These are phyloP conservation scores for Cyprinodon brontotheroides DNA, from an alignment of 2,113 vertebrate genomes.

Conservation along the genomic window DNA sequence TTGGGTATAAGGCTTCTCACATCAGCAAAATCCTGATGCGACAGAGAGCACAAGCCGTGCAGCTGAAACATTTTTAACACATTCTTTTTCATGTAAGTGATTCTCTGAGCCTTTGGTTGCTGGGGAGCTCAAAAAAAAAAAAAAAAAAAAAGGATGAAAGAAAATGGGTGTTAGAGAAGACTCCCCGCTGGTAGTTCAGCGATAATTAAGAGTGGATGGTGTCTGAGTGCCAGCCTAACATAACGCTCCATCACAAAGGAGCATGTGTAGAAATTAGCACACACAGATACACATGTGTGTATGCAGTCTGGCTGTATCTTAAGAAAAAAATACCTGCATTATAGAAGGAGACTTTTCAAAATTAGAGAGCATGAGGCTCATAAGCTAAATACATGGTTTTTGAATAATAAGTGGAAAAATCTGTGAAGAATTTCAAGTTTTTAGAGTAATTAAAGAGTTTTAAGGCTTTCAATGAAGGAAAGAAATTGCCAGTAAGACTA, in stretches of 20 bases:
- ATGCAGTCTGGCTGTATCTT: conserved; percentile 11
- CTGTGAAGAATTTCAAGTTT: conserved; percentile 8
- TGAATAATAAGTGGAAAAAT: background rate
- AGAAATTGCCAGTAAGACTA: background rate
- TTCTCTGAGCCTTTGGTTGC: conserved; percentile 47
- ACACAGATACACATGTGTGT: background rate
- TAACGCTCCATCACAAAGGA: conserved; percentile 51
- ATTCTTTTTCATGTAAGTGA: conserved; percentile 50
- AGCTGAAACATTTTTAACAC: conserved; percentile 12
- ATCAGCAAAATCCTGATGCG: background rate
- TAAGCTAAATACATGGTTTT: conserved; percentile 15
- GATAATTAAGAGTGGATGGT: conserved; percentile 74
- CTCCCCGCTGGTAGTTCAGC: conserved; percentile 59
- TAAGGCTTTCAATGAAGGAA: background rate
- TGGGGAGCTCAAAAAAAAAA: conserved; percentile 53
- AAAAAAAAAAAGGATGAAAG: conserved; percentile 62
- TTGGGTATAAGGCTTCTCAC: background rate
- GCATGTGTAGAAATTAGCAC: conserved; percentile 30
- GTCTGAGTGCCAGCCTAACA: conserved; percentile 64
- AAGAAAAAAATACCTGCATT: conserved; percentile 9
- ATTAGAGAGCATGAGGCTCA: background rate
- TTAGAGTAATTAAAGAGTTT: conserved; percentile 22
- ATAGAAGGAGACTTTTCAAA: background rate
- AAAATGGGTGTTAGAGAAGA: conserved; percentile 45
- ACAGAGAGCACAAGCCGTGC: background rate